These are phyloP conservation scores for Loxodonta africana DNA, from an alignment of 2,113 vertebrate genomes.

Conservation along the genomic window DNA sequence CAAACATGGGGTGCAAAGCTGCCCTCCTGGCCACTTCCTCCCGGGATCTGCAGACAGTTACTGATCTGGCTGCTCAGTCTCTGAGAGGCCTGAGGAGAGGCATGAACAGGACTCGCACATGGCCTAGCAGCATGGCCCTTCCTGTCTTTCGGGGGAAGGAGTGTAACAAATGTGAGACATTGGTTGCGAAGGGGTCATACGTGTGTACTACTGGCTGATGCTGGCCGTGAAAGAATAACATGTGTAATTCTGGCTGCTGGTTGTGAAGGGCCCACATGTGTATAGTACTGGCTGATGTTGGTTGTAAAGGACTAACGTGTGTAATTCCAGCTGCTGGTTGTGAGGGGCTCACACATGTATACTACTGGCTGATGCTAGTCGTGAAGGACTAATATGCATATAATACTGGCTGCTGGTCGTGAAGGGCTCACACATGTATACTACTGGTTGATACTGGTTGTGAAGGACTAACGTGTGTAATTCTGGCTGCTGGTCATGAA, in stretches of 20 bases:
- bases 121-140: fast-evolving
- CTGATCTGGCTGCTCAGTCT: fast-evolving
- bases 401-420: background rate
- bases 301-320: fast-evolving
- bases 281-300: background rate
- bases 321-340: fast-evolving
- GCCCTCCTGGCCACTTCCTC: fast-evolving
- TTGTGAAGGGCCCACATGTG: background rate
- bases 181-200: background rate
- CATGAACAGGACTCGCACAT: fast-evolving
- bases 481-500: fast-evolving
- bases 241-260: background rate
- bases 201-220: background rate
- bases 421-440: background rate
- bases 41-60: background rate
- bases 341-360: fast-evolving
- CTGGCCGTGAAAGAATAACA: background rate
- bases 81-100: background rate
- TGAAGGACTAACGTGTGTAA: fast-evolving
- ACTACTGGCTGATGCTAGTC: background rate
- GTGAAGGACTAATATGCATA: background rate
- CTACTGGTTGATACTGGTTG: background rate
- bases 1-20: fast-evolving
- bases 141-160: background rate
- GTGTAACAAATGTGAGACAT: background rate